phyloP scores from a whole-genome alignment of 2,797 vertebrate genomes.

The Pogonophryne albipinna region DNA sequence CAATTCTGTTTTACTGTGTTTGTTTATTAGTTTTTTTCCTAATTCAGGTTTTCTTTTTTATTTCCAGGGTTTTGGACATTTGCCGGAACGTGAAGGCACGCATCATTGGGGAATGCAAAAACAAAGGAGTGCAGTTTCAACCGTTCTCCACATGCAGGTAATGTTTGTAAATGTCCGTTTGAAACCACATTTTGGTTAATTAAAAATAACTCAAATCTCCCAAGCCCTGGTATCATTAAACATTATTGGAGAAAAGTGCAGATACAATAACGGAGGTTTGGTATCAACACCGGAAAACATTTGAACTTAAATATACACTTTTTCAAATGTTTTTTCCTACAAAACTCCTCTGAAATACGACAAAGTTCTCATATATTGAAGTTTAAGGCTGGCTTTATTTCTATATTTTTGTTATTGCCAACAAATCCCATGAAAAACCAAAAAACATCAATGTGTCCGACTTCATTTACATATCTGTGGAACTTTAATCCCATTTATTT shows the following conservation, averaged over 20 bases:
- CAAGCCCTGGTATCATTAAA: background rate
- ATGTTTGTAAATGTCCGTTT: slow-evolving; percentile 10
- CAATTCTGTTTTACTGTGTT: background rate
- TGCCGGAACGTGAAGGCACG: slow-evolving; percentile 98
- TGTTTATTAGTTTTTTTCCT: background rate
- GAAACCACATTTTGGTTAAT: background rate
- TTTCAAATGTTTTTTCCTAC: too few relatives aligned
- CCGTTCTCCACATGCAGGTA: slow-evolving; percentile 97
- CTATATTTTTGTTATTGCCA: background rate
- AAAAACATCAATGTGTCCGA: accelerated
- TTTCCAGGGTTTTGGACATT: slow-evolving; percentile 93
- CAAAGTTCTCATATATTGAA: background rate
- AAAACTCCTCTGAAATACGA: too few relatives aligned
- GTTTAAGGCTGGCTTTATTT: too few relatives aligned
- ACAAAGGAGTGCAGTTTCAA: slow-evolving; percentile 95
- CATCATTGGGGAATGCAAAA: slow-evolving; percentile 95
- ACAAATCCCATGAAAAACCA: slow-evolving; percentile 6
- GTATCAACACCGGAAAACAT: background rate
- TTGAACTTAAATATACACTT: too few relatives aligned
- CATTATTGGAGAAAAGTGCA: background rate
- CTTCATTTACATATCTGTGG: background rate
- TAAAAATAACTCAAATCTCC: background rate
- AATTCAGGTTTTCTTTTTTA: background rate
- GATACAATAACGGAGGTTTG: background rate
- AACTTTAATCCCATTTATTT: background rate